phyloP scores from a whole-genome alignment of 2,888 invertebrate genomes.

The Lasioglossum leucozonium region DNA sequence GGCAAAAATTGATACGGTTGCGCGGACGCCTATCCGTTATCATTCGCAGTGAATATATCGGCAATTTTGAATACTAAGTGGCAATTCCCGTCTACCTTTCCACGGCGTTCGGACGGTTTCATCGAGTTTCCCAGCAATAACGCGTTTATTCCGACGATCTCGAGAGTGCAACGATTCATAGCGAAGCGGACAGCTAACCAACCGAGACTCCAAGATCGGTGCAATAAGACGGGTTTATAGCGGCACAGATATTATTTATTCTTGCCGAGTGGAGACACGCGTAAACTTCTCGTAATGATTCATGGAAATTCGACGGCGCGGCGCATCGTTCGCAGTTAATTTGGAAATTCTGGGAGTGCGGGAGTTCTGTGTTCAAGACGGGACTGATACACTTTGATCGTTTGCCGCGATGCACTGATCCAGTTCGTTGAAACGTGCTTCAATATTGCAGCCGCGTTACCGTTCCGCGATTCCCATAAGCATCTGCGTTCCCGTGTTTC shows the following conservation, averaged over 20 bases:
- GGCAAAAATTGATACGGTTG: not conserved
- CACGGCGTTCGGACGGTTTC: constrained; percentile 5
- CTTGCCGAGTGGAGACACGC: constrained; percentile 5
- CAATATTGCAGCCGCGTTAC: not conserved
- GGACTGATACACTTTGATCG: not conserved
- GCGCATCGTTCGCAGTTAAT: not conserved
- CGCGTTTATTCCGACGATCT: constrained; percentile 3
- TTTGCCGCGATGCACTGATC: not conserved
- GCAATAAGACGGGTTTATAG: constrained; percentile 29
- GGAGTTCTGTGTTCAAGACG: constrained; percentile 3
- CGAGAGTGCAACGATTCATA: constrained; percentile 18
- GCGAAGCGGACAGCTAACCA: constrained; percentile 17
- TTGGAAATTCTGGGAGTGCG: constrained; percentile 1
- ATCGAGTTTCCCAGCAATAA: constrained; percentile 10
- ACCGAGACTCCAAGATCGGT: constrained; percentile 15
- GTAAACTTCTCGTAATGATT: constrained; percentile 24
- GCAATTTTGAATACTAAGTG: not conserved
- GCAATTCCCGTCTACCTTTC: constrained; percentile 10
- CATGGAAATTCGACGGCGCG: not conserved
- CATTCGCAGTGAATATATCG: not conserved
- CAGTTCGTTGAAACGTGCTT: not conserved
- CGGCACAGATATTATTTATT: constrained; percentile 24
- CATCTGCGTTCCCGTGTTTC: not conserved
- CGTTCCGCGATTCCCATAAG: not conserved
- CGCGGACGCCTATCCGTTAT: not conserved